Evolutionary conservation across 2,113 vertebrate species (phyloP), one percentile per base, ranked within the genome.

Genomic region (Corythaeola cristata): DNA sequence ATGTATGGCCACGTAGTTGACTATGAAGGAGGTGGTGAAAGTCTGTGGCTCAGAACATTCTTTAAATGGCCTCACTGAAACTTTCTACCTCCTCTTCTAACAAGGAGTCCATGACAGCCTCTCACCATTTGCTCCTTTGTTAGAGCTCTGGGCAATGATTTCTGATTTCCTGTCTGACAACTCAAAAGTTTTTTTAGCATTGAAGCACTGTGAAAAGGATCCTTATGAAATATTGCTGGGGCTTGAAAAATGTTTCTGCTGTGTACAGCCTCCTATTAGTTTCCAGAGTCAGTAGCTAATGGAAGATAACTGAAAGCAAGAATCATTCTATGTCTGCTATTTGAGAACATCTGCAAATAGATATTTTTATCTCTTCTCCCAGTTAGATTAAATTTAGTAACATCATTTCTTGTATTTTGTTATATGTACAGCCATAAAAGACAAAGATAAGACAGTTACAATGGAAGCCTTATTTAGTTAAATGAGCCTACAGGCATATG

Each of bases 331-430:
- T 15, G 28, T 73, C 78, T 93, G 78, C 32, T 88, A 6, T 91
- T 85, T 77, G 63, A 59, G 82, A 93, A 95, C 93, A 96, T 94
- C 91, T 97, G 89, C 6, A 4, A 72, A 73, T n/a, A 88, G 66
- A 79, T 95, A 96, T 96, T 96, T 96, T 91, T 93, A 73, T 82
- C 60, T 67, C 50, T 85, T 86, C 76, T 82, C 16, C 62, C 69
- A 91, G 56, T 89, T 86, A 71, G 27, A 64, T 67, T 79, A 82
- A 93, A 93, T 85, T 91, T 91, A 95, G 84, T 59, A 93, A 89
- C 73, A 64, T 79, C 0, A 76, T 94, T 90, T 96, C 71, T 95
- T 83, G 41, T 69, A 79, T 83, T 93, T 91, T 91, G 17, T 91
- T 96, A 50, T n/a, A 64, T 60, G 33, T 35, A 39, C 66, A 92